Conservation (phyloP, 1,140 invertebrate species). For the Cyclina sinensis region DNA sequence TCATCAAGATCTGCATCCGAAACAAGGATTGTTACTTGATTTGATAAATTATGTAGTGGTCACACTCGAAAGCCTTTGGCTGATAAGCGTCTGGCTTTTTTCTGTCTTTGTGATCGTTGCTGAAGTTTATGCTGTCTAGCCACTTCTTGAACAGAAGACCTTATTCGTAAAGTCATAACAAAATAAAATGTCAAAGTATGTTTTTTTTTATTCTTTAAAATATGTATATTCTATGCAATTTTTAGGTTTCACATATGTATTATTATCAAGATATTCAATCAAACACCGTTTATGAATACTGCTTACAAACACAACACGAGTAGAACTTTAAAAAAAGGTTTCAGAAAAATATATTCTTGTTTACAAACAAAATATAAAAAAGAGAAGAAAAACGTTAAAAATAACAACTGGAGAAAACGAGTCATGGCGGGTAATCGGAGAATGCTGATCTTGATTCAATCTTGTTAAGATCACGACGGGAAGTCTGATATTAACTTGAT, state of each 20-base stretch:
- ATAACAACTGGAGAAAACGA: neutral
- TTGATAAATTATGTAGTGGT: slow-evolving; percentile 25
- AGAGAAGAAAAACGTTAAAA: neutral
- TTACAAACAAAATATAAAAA: too few relatives aligned
- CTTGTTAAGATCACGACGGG: neutral
- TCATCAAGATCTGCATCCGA: slow-evolving; percentile 6
- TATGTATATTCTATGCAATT: too few relatives aligned
- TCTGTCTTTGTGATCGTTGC: neutral
- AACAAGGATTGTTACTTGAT: slow-evolving; percentile 41
- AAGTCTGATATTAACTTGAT: slow-evolving; percentile 22
- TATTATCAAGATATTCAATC: too few relatives aligned
- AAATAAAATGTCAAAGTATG: too few relatives aligned
- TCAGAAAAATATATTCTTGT: too few relatives aligned
- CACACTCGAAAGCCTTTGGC: neutral
- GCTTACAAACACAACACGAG: too few relatives aligned
- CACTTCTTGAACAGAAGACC: neutral
- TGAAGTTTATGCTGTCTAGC: neutral
- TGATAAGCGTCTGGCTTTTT: slow-evolving; percentile 39
- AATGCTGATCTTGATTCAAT: slow-evolving; percentile 1
- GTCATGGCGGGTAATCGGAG: neutral
- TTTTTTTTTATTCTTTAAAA: too few relatives aligned
- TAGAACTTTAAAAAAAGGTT: too few relatives aligned
- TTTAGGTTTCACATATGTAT: too few relatives aligned
- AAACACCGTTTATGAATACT: too few relatives aligned
- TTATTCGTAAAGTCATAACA: too few relatives aligned